Evolutionary conservation across 92 coral and sea anemone genomes (phyloP), one percentile per base, ranked within the genome.

Genomic region (Zoanthus gigantus): DNA sequence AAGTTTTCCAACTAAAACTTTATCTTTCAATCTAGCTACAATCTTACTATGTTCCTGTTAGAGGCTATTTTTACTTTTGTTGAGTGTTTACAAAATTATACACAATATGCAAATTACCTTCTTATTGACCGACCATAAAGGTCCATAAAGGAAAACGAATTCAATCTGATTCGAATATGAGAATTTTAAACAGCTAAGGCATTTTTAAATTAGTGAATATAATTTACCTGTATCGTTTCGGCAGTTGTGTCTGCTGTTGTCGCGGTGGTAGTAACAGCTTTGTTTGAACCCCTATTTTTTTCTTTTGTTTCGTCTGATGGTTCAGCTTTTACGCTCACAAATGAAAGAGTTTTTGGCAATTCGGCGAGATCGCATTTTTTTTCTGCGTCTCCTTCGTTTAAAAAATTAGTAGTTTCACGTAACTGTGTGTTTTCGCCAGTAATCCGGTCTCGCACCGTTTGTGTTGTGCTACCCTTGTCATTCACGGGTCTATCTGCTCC

Each of bases 281-380:
- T 71, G 23, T 45, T 13, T 46, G 74, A 3, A 46, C 48, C 45
- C 32, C 46, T 65, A 66, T 65, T 44, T 66, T 81, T 16, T 65
- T 65, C 61, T 60, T 30, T 48, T 45, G 74, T 68, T 81, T n/a
- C 32, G 74, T 66, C 85, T 42, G 16, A 13, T 17, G 56, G 75
- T 45, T 81, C 85, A 28, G 74, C 56, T 81, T 81, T 81, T 45
- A 81, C 63, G 42, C 85, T 81, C 13, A 65, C 85, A 44, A 81
- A 81, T 63, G 85, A 30, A 81, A 81, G 16, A 28, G 5, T 65
- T 81, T 81, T 81, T 18, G 74, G 85, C 42, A 45, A 65, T 66
- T 81, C 85, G 23, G 45, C 10, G 52, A 71, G 15, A 12, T 81
- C 53, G 46, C 15, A 18, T 3, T 18, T 81, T 68, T 81, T 80